These are phyloP conservation scores for Cryptocephalus moraei DNA, from an alignment of 2,888 invertebrate species.

Conservation along the genomic window DNA sequence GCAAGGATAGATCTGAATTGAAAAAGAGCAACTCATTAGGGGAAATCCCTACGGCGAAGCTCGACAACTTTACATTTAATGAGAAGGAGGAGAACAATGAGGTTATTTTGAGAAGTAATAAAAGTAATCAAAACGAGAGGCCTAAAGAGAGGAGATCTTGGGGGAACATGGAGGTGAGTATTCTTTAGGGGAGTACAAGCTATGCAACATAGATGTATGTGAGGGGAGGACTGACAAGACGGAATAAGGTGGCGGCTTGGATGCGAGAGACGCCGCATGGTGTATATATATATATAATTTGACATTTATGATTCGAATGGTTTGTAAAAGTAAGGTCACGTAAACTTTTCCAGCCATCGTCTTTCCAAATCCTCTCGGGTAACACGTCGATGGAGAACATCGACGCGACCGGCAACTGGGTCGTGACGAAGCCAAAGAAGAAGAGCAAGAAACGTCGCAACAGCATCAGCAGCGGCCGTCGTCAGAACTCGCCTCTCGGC, in stretches of 20 bases:
- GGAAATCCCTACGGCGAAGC: slow-evolving; percentile 60
- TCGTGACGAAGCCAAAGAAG: slow-evolving; percentile 74
- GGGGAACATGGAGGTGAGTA: slow-evolving; percentile 29
- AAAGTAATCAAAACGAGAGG: slow-evolving; percentile 25
- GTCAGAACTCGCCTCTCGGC: slow-evolving; percentile 11
- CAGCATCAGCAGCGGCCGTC: slow-evolving; percentile 36
- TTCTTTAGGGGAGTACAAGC: no score
- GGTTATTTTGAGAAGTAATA: slow-evolving; percentile 23
- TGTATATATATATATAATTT: no score
- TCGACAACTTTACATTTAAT: slow-evolving; percentile 20
- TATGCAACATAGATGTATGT: no score
- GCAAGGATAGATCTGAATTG: slow-evolving; percentile 30
- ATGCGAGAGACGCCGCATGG: no score
- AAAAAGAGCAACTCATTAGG: slow-evolving; percentile 50
- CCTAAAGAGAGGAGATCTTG: slow-evolving; percentile 30
- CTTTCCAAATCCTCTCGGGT: slow-evolving; percentile 26
- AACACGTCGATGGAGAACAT: slow-evolving; percentile 32
- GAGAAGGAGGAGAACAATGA: slow-evolving; percentile 29
- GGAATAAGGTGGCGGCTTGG: no score
- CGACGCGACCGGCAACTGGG: slow-evolving; percentile 67
- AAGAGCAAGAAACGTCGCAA: slow-evolving; percentile 62
- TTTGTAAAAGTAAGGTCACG: not conserved
- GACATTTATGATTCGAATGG: no score
- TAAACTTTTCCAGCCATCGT: slow-evolving; percentile 16
- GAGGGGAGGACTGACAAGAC: no score